phyloP scores from a whole-genome alignment of 2,113 vertebrate species.

The Tauraco erythrolophus region DNA sequence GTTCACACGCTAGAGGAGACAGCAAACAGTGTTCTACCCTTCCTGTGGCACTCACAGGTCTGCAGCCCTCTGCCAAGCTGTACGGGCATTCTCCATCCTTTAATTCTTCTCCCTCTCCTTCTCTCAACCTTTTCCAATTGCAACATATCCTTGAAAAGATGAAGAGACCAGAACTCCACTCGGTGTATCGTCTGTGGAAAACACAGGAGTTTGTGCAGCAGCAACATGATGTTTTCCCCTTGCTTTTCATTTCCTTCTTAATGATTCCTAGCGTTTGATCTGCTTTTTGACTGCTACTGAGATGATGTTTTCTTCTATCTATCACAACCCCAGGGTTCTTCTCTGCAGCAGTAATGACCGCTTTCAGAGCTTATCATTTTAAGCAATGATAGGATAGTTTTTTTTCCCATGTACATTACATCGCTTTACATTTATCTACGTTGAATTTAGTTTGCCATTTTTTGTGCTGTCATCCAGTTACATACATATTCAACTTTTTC shows the following conservation, averaged over 20 bases:
- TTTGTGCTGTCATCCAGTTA: not conserved
- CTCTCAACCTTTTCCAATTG: not conserved
- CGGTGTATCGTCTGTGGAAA: not conserved
- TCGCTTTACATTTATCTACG: not conserved
- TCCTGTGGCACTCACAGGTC: not conserved
- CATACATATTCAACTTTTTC: not conserved
- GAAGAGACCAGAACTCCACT: not conserved
- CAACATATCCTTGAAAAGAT: not conserved
- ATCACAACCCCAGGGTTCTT: not conserved
- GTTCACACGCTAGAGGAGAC: not conserved
- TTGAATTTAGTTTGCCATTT: not conserved
- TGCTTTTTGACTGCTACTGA: not conserved
- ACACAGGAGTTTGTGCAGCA: accelerated
- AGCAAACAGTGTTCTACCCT: not conserved
- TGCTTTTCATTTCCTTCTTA: not conserved
- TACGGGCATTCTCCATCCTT: not conserved
- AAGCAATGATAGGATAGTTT: not conserved
- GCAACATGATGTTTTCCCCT: not conserved
- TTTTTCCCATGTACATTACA: not conserved
- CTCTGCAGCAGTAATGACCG: not conserved
- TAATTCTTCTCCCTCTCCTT: not conserved
- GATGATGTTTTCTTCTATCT: not conserved
- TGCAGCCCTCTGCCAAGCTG: not conserved
- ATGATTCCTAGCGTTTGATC: not conserved
- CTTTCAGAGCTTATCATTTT: not conserved